phyloP scores from a whole-genome alignment of 2,888 invertebrate species.

The Ctena decussata region DNA sequence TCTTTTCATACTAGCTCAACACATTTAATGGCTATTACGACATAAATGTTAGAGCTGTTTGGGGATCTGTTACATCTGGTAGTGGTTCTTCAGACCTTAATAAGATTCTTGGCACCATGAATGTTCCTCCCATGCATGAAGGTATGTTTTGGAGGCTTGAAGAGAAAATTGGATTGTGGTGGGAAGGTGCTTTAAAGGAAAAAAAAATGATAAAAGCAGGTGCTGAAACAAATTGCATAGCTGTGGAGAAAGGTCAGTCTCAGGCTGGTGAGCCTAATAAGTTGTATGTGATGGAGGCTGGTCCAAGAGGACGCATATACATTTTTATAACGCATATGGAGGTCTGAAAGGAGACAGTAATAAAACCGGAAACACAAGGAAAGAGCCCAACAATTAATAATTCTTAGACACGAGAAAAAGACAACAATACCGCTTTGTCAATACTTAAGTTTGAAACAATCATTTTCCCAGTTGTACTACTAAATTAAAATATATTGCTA shows the following conservation, averaged over 20 bases:
- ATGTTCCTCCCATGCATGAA: conserved; percentile 30
- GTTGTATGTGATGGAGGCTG: conserved; percentile 66
- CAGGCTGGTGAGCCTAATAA: conserved; percentile 58
- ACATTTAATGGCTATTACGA: conserved; percentile 29
- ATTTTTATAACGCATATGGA: conserved; percentile 63
- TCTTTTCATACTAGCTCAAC: conserved; percentile 15
- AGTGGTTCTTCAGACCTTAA: conserved; percentile 38
- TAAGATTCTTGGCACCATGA: conserved; percentile 47
- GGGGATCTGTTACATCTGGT: conserved; percentile 51
- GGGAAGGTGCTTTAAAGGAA: conserved; percentile 22
- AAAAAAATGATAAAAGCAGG: conserved; percentile 33
- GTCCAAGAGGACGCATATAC: conserved; percentile 61
- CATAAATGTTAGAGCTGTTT: conserved; percentile 57
- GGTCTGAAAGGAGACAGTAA: too few species aligned
- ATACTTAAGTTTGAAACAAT: too few species aligned
- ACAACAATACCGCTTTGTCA: too few species aligned
- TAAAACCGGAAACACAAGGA: too few species aligned
- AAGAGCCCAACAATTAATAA: too few species aligned
- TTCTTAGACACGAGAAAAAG: too few species aligned
- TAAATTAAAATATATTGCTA: too few species aligned
- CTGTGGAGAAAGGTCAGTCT: conserved; percentile 36
- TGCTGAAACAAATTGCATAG: conserved; percentile 44
- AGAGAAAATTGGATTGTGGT: conserved; percentile 37
- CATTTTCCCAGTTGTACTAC: too few species aligned
- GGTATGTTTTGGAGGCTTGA: conserved; percentile 28